A percentile compares a stretch with the other conserved stretches of the same genome.
Evolutionary conservation across 2,113 vertebrate genomes (phyloP).

Genomic region (Hydrolagus affinis): DNA sequence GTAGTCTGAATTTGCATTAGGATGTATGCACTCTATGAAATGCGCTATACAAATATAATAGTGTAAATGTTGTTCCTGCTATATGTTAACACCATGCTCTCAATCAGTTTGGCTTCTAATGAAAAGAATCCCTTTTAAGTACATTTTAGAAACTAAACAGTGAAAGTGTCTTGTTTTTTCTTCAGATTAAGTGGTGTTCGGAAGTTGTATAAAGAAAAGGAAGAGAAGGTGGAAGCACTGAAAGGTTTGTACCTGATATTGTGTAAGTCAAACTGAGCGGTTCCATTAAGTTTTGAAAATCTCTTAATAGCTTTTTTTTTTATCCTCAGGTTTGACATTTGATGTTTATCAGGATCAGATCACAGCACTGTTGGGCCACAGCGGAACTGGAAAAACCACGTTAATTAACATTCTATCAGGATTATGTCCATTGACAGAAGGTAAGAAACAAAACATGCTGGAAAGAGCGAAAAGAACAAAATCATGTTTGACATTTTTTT

Average conservation of each 20-base stretch:
- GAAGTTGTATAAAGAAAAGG: constrained; percentile 81
- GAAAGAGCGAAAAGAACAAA: neutral
- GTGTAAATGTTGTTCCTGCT: too few species aligned
- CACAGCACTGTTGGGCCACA: constrained; percentile 89
- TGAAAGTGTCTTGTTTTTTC: constrained; percentile 34
- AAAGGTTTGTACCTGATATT: constrained; percentile 60
- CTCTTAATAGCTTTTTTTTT: constrained; percentile 32
- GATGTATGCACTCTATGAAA: neutral
- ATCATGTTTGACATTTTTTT: neutral
- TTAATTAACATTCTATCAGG: constrained; percentile 94
- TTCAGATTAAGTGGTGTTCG: constrained; percentile 81
- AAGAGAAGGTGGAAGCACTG: constrained; percentile 75
- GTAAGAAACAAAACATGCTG: constrained; percentile 47
- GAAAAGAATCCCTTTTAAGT: neutral
- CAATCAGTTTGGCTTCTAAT: too few species aligned
- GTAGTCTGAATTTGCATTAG: neutral
- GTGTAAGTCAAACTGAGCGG: too few species aligned
- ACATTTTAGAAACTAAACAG: neutral
- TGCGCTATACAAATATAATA: too few species aligned
- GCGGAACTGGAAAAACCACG: constrained; percentile 87
- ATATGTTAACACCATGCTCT: too few species aligned
- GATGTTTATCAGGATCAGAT: constrained; percentile 96
- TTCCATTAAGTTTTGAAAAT: neutral
- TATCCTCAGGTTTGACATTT: constrained; percentile 73
- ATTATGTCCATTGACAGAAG: constrained; percentile 72